A percentile compares a stretch with the other conserved stretches of the same genome.
These are phyloP conservation scores for Busseola fusca DNA, from an alignment of 2,888 invertebrate species.

Conservation along the genomic window DNA sequence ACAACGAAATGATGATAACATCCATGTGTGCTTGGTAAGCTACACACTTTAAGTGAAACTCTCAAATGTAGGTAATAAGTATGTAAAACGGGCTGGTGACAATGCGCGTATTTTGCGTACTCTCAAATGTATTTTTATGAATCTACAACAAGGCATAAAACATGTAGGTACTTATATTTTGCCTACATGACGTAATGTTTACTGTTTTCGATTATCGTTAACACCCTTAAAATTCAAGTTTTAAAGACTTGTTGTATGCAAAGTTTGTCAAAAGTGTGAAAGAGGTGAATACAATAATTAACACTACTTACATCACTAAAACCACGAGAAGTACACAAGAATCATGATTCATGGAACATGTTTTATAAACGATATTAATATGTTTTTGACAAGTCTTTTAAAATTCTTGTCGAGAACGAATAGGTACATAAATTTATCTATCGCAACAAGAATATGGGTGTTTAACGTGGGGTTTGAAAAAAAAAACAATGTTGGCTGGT, in stretches of 20 bases:
- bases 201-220: neutral
- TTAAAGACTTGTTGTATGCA: neutral
- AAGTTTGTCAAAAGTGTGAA: neutral
- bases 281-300: neutral
- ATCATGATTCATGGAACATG: neutral
- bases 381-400: neutral
- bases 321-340: neutral
- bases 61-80: too few relatives aligned
- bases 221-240: neutral
- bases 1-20: neutral
- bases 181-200: neutral
- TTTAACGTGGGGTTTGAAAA: constrained; percentile 60
- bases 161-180: neutral
- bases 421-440: neutral
- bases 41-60: constrained; percentile 54
- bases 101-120: too few relatives aligned
- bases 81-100: too few relatives aligned
- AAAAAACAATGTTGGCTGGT: constrained; percentile 68
- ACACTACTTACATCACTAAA: neutral
- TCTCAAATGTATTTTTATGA: constrained; percentile 49
- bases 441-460: neutral
- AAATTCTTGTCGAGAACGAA: neutral
- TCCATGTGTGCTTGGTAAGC: neutral
- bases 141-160: neutral
- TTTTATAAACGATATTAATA: neutral